Evolutionary conservation across 2,888 invertebrate genomes (phyloP), one percentile per base, ranked within the genome.

Genomic region (Caenorhabditis sp.): DNA sequence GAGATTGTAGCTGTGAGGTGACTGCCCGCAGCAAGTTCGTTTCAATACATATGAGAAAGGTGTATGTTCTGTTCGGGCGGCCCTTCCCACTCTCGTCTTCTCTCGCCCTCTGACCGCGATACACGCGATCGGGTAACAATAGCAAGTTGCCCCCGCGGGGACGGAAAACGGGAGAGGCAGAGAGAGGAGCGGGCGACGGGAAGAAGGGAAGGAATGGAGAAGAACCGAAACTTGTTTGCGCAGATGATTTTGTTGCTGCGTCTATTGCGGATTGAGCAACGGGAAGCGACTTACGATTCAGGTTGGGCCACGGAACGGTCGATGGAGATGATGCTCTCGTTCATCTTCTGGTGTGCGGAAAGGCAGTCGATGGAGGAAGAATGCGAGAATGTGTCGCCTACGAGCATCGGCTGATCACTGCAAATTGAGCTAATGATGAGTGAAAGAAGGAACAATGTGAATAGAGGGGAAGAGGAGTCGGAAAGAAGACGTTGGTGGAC

Each of bases 351-450:
- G 51, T 68, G 77, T 18, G 70, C 69, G 56, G 84, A 77, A 37
- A 86, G 67, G 58, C 80, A 72, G 72, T 86, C 86, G 60, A 83
- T 82, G 24, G 82, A 82, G 40, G 83, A 83, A 9, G 85, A 85
- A 53, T 84, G 84, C 13, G 87, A 86, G 72, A 87, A 86, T 18
- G 82, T 83, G 78, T 87, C 86, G 65, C 87, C 86, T 35, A 88
- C 84, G 61, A 88, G 83, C 85, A 85, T 88, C 35, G 88, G 88
- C 74, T 88, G 88, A 65, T 88, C 88, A 51, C 88, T 88, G 71
- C 55, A 85, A 81, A 68, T 50, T 13, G 35, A 60, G 47, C 40
- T 37, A 56, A 56, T 40, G 40, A 67, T 56, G 67, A 20, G 58
- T n/a, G n/a, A n/a, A n/a, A n/a, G n/a, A n/a, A n/a, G 35, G 35